Evolutionary conservation across 2,888 invertebrate genomes (phyloP).

Genomic region (Zele albiditarsus): DNA sequence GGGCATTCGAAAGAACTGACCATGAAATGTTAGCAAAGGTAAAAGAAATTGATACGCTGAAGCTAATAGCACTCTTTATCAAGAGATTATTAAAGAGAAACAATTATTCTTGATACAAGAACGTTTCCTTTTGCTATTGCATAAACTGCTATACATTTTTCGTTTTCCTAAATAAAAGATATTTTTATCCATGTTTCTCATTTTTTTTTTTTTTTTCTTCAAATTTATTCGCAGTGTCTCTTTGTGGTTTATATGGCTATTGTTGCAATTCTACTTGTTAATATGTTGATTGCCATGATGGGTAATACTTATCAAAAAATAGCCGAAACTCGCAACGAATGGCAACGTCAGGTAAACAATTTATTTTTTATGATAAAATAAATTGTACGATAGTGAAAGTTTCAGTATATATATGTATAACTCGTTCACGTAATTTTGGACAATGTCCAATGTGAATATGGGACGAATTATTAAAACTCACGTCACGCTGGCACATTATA

Average conservation of each 20-base stretch:
- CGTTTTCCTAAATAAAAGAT: too few relatives aligned
- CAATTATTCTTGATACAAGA: too few relatives aligned
- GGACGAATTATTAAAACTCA: constrained; percentile 29
- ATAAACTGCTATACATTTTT: background rate
- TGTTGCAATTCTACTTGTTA: constrained; percentile 94
- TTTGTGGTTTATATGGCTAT: constrained; percentile 99
- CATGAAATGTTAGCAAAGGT: constrained; percentile 93
- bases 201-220: constrained; percentile 24
- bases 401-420: background rate
- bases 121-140: too few relatives aligned
- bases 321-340: constrained; percentile 96
- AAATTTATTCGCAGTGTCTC: constrained; percentile 77
- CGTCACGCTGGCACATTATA: constrained; percentile 12
- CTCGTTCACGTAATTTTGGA: constrained; percentile 19
- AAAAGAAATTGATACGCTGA: constrained; percentile 50
- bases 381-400: constrained; percentile 19
- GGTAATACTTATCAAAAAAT: constrained; percentile 99
- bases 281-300: constrained; percentile 99
- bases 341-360: constrained; percentile 87
- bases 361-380: background rate
- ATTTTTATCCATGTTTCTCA: constrained; percentile 38
- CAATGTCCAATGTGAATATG: constrained; percentile 24
- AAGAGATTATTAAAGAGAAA: too few relatives aligned
- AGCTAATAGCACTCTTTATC: too few relatives aligned
- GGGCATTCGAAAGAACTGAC: constrained; percentile 90